These are phyloP conservation scores for Vireo griseus DNA, from an alignment of 2,797 vertebrate genomes.

Conservation along the genomic window DNA sequence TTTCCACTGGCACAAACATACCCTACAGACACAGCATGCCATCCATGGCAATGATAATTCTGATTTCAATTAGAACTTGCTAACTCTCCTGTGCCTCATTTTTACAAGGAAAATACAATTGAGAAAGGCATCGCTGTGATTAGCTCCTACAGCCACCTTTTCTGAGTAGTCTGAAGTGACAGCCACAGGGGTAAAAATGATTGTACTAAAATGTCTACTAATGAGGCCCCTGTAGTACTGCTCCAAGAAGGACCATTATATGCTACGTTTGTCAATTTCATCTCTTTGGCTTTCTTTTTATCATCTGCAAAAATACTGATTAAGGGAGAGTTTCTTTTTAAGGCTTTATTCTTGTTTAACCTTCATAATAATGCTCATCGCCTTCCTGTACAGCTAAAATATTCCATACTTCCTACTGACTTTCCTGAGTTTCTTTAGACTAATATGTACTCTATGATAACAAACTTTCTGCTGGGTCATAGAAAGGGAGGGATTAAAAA, in stretches of 20 bases:
- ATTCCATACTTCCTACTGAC: background rate
- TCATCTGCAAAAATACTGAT: conserved; percentile 58
- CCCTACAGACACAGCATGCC: conserved; percentile 42
- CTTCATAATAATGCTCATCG: conserved; percentile 38
- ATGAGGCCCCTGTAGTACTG: conserved; percentile 67
- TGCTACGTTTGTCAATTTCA: conserved; percentile 60
- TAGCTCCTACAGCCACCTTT: conserved; percentile 71
- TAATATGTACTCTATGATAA: background rate
- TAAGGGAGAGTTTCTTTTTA: conserved; percentile 40
- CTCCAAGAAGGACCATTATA: conserved; percentile 65
- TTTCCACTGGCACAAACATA: conserved; percentile 52
- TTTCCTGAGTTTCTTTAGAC: background rate
- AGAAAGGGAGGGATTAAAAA: background rate
- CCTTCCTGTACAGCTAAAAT: conserved; percentile 17
- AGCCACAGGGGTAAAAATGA: conserved; percentile 64
- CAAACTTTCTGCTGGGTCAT: background rate
- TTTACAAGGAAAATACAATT: conserved; percentile 65
- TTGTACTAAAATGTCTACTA: conserved; percentile 69
- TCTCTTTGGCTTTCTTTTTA: conserved; percentile 48
- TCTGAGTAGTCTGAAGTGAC: conserved; percentile 69
- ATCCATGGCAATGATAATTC: conserved; percentile 65
- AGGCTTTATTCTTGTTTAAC: conserved; percentile 58
- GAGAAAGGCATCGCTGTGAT: conserved; percentile 64
- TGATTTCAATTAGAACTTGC: conserved; percentile 72
- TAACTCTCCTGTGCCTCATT: conserved; percentile 63